Conservation (phyloP, 2,113 vertebrate genomes). For the Planiliza haematocheilus region DNA sequence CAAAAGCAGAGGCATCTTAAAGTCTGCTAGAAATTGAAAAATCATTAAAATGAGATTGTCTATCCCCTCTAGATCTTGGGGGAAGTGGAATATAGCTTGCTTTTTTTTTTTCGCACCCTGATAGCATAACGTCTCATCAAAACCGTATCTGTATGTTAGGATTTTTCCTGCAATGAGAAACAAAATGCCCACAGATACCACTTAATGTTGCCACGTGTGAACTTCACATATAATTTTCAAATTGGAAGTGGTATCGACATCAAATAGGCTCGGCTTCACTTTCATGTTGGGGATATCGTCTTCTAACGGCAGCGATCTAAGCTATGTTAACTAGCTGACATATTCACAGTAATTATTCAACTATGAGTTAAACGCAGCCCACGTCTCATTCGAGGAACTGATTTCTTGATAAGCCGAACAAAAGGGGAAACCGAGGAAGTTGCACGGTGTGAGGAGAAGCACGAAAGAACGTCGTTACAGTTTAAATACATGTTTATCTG, state of each 20-base stretch:
- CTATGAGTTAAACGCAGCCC: constrained; percentile 18
- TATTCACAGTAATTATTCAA: constrained; percentile 30
- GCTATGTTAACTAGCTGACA: constrained; percentile 23
- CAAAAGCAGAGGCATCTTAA: constrained; percentile 27
- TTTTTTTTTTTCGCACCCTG: constrained; percentile 23
- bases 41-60: constrained; percentile 38
- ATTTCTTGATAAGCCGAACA: constrained; percentile 40
- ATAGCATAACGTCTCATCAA: constrained; percentile 52
- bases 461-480: constrained; percentile 6
- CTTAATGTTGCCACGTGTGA: constrained; percentile 33
- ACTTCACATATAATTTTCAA: constrained; percentile 36
- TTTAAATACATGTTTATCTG: constrained; percentile 30
- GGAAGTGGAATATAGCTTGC: constrained; percentile 36
- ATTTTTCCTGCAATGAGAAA: constrained; percentile 56
- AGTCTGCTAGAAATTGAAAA: constrained; percentile 42
- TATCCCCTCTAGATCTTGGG: constrained; percentile 3
- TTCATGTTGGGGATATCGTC: constrained; percentile 43
- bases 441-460: background rate
- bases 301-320: constrained; percentile 39
- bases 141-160: constrained; percentile 31
- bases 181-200: constrained; percentile 43
- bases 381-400: constrained; percentile 10
- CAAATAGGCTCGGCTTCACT: constrained; percentile 42
- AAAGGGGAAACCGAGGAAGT: constrained; percentile 13
- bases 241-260: constrained; percentile 35